Conservation (phyloP, 1,140 invertebrate species). For the Heliconius hermathena region DNA sequence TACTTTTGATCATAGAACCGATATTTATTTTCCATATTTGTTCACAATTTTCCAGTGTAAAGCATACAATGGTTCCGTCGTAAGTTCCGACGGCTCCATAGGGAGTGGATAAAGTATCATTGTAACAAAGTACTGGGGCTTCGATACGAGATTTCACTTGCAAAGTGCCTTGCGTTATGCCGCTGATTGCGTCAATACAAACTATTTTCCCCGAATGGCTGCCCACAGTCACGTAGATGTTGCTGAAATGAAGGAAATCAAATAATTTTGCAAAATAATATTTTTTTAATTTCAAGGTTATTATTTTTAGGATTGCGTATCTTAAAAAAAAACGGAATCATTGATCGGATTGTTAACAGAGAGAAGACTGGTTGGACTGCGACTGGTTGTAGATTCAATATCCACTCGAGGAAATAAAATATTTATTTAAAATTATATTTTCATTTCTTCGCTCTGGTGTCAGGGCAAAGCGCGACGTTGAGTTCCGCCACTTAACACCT, state of each 20-base stretch:
- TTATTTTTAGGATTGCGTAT: background rate
- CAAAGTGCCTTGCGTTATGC: conserved; percentile 63
- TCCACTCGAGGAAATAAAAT: too few species aligned
- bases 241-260: conserved; percentile 51
- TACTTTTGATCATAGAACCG: conserved; percentile 85
- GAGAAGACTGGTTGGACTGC: too few species aligned
- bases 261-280: background rate
- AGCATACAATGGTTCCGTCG: conserved; percentile 85
- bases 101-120: conserved; percentile 35
- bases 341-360: too few species aligned
- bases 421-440: too few species aligned
- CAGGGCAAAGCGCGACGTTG: too few species aligned
- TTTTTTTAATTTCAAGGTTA: background rate
- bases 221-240: conserved; percentile 70
- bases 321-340: too few species aligned
- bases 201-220: conserved; percentile 83
- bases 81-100: conserved; percentile 84
- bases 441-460: too few species aligned
- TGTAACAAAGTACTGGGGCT: conserved; percentile 64
- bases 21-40: conserved; percentile 85
- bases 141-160: conserved; percentile 67
- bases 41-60: conserved; percentile 81
- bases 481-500: too few species aligned
- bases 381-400: too few species aligned
- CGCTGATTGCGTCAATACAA: conserved; percentile 77